A percentile compares a stretch with the other conserved stretches of the same genome.
Conservation (phyloP, 53 echinoderm and acorn worm genomes). For the Hippasteria phrygiana region DNA sequence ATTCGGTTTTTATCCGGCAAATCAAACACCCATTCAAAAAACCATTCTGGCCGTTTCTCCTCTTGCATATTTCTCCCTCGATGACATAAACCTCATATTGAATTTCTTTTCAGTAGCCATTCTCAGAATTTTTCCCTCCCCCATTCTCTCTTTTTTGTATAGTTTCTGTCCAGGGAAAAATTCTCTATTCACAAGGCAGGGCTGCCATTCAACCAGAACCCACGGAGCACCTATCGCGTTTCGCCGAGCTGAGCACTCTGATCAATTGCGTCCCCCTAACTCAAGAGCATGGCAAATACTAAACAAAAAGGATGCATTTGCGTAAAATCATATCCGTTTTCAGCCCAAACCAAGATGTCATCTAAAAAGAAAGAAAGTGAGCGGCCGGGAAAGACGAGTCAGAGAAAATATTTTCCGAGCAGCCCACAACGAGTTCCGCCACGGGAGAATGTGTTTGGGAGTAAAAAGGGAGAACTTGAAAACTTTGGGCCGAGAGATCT, state of each 20-base stretch:
- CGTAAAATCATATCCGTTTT: constrained; percentile 58
- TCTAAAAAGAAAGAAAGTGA: not conserved
- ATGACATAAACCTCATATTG: constrained; percentile 12
- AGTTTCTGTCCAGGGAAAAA: not conserved
- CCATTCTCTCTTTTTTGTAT: not conserved
- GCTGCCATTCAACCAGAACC: constrained; percentile 35
- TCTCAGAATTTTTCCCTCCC: not conserved
- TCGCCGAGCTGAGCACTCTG: constrained; percentile 10
- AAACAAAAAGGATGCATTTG: constrained; percentile 41
- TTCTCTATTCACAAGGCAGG: constrained; percentile 42
- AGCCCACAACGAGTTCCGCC: not conserved
- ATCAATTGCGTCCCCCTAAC: constrained; percentile 20
- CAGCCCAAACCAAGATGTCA: constrained; percentile 9
- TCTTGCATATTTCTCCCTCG: not conserved
- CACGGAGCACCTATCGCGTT: constrained; percentile 50
- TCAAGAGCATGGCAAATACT: constrained; percentile 39
- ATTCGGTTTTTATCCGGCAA: constrained; percentile 1
- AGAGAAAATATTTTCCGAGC: constrained; percentile 22
- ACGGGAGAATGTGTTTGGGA: not conserved
- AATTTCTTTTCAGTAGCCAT: constrained; percentile 30
- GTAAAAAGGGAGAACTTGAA: constrained; percentile 11
- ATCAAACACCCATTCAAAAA: not conserved
- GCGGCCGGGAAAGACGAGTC: constrained; percentile 3
- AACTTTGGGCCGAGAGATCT: constrained; percentile 24
- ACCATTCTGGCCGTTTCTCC: not conserved